A percentile compares a stretch with the other conserved stretches of the same genome.
Evolutionary conservation across 2,797 vertebrate genomes (phyloP).

Genomic region (Sebastolobus altivelis): DNA sequence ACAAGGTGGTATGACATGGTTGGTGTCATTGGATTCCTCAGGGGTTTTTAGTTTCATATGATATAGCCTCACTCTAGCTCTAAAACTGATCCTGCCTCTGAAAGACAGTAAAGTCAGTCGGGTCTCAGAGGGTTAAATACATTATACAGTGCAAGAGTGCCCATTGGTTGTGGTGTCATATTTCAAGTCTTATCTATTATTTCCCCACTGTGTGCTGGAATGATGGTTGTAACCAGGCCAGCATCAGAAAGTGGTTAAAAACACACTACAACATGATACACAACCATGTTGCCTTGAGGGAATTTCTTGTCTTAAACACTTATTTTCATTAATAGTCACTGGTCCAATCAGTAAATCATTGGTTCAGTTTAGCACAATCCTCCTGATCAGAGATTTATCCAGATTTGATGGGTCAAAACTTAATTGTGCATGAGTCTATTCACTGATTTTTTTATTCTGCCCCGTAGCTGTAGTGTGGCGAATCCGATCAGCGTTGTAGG

Average conservation of each 20-base stretch:
- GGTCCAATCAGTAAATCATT: not conserved
- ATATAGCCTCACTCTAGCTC: too few relatives aligned
- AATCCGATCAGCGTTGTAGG: constrained; percentile 77
- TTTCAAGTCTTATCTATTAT: constrained; percentile 3
- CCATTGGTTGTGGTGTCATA: constrained; percentile 25
- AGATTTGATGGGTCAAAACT: not conserved
- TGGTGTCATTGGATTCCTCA: too few relatives aligned
- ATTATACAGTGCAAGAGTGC: constrained; percentile 20
- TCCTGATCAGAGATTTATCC: not conserved
- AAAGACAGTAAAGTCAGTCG: too few relatives aligned
- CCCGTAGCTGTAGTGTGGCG: constrained; percentile 76
- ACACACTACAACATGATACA: not conserved
- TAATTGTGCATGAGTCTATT: constrained; percentile 6
- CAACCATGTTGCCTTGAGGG: not conserved
- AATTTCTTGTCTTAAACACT: not conserved
- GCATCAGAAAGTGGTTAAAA: not conserved
- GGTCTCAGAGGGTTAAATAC: not conserved
- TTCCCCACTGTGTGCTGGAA: not conserved
- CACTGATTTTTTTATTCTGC: constrained; percentile 12
- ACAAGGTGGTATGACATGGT: too few relatives aligned
- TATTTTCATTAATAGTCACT: not conserved
- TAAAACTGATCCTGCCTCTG: too few relatives aligned
- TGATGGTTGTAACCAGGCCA: not conserved
- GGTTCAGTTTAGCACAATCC: not conserved
- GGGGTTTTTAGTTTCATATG: too few relatives aligned